Base-by-base conservation (phyloP, 2,797 vertebrate genomes). In the Kryptolebias ocellatus region DNA sequence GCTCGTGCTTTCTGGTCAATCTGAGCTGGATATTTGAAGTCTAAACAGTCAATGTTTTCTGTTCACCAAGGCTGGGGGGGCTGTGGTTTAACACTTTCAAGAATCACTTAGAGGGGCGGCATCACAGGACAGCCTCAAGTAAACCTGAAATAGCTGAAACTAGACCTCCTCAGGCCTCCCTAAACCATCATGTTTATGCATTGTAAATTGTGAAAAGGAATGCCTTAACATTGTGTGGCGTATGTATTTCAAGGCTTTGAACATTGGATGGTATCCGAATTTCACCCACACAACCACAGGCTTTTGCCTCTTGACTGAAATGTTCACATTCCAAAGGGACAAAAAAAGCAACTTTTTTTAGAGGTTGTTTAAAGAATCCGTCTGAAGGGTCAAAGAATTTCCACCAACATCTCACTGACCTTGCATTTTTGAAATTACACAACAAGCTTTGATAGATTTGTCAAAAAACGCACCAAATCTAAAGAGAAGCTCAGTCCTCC, bases 211-310 rank as follows among this genome's bases (percentile, higher is more conserved):
- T 88, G 80, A 87, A 87, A 86, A 88, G 84, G 87, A 91, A 90
- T 84, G 87, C 87, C 86, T 89, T 83, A 85, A 87, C 92, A 90
- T 86, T 86, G 87, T 90, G 90, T 87, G 88, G 86, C 86, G 69
- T 89, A 81, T 89, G 87, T 90, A 90, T 92, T 92, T 91, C 91
- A 89, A 89, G 88, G 89, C 90, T 90, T 91, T 90, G 85, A 90
- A 90, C 86, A 70, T 84, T 91, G 89, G 86, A 90, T 59, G 86
- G 74, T 81, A 84, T 90, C 89, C 74, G 81, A 82, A 87, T 87
- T 92, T 89, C 88, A 87, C 87, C 90, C 91, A 91, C 89, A 89
- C 87, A 87, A 90, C 90, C 90, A 62, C 89, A 90, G 87, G 87
- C 81, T 80, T 60, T 87, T 53, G 84, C 78, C 78, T 83, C 84